These are phyloP conservation scores for Felis catus DNA, from an alignment of 2,113 vertebrate species.

Conservation along the genomic window F.catus_Fca126_mat1.0 CM031413.1:154618001-154618500, in stretches of 20 bases:
- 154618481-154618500: slow-evolving; percentile 87
- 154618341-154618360: neutral
- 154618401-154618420: slow-evolving; percentile 8
- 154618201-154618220: neutral
- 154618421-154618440: slow-evolving; percentile 72
- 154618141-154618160: neutral
- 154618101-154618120: neutral
- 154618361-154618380: neutral
- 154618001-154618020: neutral
- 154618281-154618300: neutral
- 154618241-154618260: neutral
- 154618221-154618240: neutral
- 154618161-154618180: neutral
- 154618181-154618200: neutral
- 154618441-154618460: slow-evolving; percentile 83
- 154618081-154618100: neutral
- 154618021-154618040: neutral
- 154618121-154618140: neutral
- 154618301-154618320: neutral
- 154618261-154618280: neutral
- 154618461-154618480: slow-evolving; percentile 84
- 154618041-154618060: neutral
- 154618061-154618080: neutral
- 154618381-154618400: fast-evolving
- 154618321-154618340: neutral